Base-by-base conservation (phyloP, 2,797 vertebrate genomes). In the Rachycentron canadum region DNA sequence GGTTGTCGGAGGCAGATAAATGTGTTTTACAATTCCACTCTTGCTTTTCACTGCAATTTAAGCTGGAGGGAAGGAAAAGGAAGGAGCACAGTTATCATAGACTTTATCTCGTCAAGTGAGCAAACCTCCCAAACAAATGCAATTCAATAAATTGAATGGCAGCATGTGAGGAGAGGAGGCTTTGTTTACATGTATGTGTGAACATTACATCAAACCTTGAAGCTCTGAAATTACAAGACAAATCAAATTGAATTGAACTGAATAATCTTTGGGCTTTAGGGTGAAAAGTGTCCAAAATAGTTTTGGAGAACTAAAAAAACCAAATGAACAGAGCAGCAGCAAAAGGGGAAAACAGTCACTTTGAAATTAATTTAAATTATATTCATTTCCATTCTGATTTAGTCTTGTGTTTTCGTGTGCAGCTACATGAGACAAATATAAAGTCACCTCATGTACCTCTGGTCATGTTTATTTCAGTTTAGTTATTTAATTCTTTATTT, bases 1-100 rank as follows among this genome's bases (percentile, higher is more conserved):
- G 60, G 67, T 82, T 73, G 83, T 91, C 84, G 66, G 81, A 75
- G 79, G 60, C 82, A 81, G 89, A 93, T 92, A 90, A 92, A 92
- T 82, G 90, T 80, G 74, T 86, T 93, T 90, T 87, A 89, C 85
- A 81, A 87, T 89, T 89, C 59, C 38, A 13, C 78, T 74, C 81
- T 62, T 71, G 78, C 78, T 90, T 80, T 82, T 76, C 56, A 1
- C 70, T 81, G 71, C 83, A 76, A 81, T 90, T 86, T 76, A 74
- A 84, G 73, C 79, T 65, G 73, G 41, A 83, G 82, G 76, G 80
- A 41, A 26, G 52, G 26, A 21, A 43, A 19, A 23, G 7, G 0
- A 53, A 26, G 76, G 55, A 84, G 82, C n/a, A 11, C 49, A 36
- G 79, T 73, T 91, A 92, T 90, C 76, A 25, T 84, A 67, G 86